phyloP scores from a whole-genome alignment of 2,113 vertebrate species.

The Nyctereutes procyonoides region DNA sequence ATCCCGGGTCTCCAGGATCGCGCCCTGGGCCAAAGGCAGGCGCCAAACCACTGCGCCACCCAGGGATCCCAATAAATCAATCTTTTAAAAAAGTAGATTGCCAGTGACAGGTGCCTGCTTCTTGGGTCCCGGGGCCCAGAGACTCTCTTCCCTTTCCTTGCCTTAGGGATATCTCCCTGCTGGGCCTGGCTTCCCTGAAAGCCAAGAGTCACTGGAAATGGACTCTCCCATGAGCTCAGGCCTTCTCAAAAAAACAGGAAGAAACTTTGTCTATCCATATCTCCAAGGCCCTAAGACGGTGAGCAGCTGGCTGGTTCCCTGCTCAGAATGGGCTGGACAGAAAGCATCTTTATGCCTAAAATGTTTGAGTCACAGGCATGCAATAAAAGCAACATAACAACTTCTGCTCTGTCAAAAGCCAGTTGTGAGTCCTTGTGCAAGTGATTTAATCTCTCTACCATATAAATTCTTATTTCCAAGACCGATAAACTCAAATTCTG shows the following conservation, averaged over 20 bases:
- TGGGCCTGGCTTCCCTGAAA: constrained; percentile 20
- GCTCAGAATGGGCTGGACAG: neutral
- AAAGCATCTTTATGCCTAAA: neutral
- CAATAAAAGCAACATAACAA: neutral
- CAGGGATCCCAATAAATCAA: neutral
- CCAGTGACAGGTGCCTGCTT: neutral
- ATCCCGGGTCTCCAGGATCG: too few species aligned
- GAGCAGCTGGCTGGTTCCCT: neutral
- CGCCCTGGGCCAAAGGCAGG: too few species aligned
- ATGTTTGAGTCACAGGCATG: constrained; percentile 10
- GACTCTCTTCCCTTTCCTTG: neutral
- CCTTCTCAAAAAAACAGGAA: constrained; percentile 26
- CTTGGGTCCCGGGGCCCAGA: neutral
- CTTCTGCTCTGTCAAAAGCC: neutral
- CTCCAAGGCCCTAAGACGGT: neutral
- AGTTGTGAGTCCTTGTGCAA: neutral
- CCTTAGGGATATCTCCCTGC: neutral
- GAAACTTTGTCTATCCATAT: neutral
- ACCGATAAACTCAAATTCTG: constrained; percentile 30
- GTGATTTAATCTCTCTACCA: constrained; percentile 23
- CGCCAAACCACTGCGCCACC: too few species aligned
- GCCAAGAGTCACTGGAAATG: neutral
- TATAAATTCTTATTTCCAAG: constrained; percentile 52
- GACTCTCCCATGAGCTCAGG: neutral
- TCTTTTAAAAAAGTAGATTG: neutral